Percentiles rank a stretch among this genome's conserved stretches.
phyloP scores from a whole-genome alignment of 1,140 invertebrate genomes.

The Trachymyrmex cornetzi region DNA sequence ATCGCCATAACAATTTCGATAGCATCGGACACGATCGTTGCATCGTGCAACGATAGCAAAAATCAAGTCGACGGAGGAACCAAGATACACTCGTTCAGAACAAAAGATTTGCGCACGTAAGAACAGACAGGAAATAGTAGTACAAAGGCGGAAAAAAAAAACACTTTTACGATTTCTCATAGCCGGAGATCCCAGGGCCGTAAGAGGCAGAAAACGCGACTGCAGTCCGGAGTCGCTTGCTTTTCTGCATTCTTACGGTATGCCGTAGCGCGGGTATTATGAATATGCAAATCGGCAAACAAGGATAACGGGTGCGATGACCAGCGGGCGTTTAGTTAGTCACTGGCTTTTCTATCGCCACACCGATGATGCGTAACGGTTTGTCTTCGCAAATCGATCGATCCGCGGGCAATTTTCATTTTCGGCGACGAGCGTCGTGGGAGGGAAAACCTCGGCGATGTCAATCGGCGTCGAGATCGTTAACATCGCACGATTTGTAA shows the following conservation, averaged over 20 bases:
- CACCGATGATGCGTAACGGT: conserved; percentile 55
- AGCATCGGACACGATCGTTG: not conserved
- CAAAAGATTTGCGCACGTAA: conserved; percentile 41
- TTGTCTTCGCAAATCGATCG: conserved; percentile 6
- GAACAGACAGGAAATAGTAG: not conserved
- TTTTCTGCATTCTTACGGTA: conserved; percentile 76
- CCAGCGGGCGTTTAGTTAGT: conserved; percentile 62
- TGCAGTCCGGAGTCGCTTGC: conserved; percentile 56
- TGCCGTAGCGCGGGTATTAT: conserved; percentile 72
- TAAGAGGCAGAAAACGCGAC: conserved; percentile 23
- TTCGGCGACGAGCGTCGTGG: not conserved
- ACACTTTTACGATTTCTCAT: conserved; percentile 46
- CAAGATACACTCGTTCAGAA: conserved; percentile 10
- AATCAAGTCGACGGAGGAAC: conserved; percentile 19
- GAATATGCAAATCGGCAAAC: conserved; percentile 77
- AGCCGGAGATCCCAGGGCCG: conserved; percentile 6
- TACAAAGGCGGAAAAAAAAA: not conserved
- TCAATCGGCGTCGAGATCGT: not conserved
- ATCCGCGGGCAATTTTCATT: conserved; percentile 51
- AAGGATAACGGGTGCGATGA: conserved; percentile 77
- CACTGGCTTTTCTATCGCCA: conserved; percentile 34
- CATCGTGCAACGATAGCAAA: not conserved
- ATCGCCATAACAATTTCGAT: not conserved
- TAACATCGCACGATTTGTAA: conserved; percentile 12
- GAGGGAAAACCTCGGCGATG: not conserved